Conservation (phyloP, 2,113 vertebrate species). For the Microcebus ravelobensis region DNA sequence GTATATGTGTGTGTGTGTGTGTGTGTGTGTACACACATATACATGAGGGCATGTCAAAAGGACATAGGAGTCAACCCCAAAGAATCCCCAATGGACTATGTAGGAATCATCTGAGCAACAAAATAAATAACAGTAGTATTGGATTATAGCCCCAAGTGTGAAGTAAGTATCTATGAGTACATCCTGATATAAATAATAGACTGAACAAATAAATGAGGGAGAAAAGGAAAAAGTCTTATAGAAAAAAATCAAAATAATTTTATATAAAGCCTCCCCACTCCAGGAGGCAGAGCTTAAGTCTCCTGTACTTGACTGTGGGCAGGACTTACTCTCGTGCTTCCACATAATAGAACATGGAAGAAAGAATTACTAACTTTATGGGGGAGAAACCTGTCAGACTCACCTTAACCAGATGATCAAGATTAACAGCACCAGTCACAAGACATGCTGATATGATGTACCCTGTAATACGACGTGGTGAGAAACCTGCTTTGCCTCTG, state of each 20-base stretch:
- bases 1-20: no score
- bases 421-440: not conserved
- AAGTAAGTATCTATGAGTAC: not conserved
- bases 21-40: no score
- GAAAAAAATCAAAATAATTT: slow-evolving; percentile 11
- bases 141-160: not conserved
- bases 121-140: slow-evolving; percentile 11
- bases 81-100: not conserved
- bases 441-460: not conserved
- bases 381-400: not conserved
- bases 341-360: not conserved
- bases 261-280: not conserved
- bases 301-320: not conserved
- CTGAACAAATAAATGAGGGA: not conserved
- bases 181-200: not conserved
- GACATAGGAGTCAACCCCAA: not conserved
- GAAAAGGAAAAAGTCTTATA: not conserved
- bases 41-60: not conserved
- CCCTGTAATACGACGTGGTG: not conserved
- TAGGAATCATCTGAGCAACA: not conserved
- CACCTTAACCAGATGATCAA: not conserved
- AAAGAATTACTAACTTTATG: not conserved
- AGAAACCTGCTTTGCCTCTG: not conserved
- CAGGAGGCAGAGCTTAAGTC: not conserved
- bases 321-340: not conserved